These are phyloP conservation scores for Cryptoprocta ferox DNA, from an alignment of 2,797 vertebrate genomes.

Conservation along the genomic window DNA sequence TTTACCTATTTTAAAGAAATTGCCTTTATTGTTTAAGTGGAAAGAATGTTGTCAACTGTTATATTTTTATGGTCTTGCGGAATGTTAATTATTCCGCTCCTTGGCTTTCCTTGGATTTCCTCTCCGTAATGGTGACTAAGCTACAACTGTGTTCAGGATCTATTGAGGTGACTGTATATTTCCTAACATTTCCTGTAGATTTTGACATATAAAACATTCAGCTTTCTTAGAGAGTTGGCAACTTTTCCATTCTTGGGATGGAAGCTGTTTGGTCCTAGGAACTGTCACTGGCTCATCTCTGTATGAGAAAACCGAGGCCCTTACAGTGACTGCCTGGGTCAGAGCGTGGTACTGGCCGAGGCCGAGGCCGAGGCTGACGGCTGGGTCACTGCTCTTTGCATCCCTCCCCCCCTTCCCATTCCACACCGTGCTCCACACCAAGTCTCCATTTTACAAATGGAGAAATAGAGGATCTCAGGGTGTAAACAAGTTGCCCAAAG, in stretches of 20 bases:
- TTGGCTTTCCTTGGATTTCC: not conserved
- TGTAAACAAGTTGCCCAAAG: not conserved
- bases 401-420: fast-evolving
- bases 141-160: not conserved
- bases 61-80: not conserved
- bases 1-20: not conserved
- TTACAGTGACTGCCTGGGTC: not conserved
- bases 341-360: no score
- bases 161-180: not conserved
- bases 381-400: not conserved
- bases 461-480: not conserved
- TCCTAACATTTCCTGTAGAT: not conserved
- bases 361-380: not conserved
- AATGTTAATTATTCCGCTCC: not conserved
- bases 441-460: not conserved
- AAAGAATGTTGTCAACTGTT: not conserved
- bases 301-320: not conserved
- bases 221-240: not conserved
- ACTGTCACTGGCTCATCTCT: not conserved
- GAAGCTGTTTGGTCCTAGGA: not conserved
- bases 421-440: no score
- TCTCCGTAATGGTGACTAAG: not conserved
- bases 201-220: not conserved
- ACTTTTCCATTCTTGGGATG: not conserved
- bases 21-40: not conserved